These are phyloP conservation scores for Tipula lateralis DNA, from an alignment of 2,888 invertebrate species.

Conservation along the genomic window DNA sequence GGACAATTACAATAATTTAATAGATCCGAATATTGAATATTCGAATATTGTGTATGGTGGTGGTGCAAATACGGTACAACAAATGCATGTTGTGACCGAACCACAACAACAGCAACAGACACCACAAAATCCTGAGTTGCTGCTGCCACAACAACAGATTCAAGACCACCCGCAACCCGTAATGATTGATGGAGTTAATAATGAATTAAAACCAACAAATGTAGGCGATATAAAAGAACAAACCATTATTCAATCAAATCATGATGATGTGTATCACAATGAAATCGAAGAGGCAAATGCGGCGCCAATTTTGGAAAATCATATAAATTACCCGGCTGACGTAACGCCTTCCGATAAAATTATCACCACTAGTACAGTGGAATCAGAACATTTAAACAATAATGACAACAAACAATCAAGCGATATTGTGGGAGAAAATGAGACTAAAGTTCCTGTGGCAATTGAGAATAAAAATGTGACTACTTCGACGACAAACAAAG, in stretches of 20 bases:
- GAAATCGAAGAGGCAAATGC: neutral
- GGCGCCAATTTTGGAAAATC: neutral
- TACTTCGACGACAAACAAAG: neutral
- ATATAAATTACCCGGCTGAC: neutral
- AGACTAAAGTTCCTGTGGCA: neutral
- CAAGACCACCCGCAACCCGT: neutral
- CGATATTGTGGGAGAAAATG: neutral
- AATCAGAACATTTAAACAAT: neutral
- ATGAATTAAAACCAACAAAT: neutral
- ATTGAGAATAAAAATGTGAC: neutral
- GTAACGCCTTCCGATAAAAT: neutral
- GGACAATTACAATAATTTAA: conserved; percentile 29
- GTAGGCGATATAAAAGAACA: neutral
- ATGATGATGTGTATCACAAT: conserved; percentile 7
- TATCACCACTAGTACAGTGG: neutral
- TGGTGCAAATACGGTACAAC: neutral
- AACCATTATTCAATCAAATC: neutral
- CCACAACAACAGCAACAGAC: neutral
- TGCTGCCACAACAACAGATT: neutral
- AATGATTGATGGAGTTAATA: neutral
- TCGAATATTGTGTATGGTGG: conserved; percentile 29
- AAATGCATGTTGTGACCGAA: neutral
- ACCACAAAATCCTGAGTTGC: neutral
- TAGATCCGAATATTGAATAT: conserved; percentile 30
- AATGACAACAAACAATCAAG: neutral